Evolutionary conservation across 2,113 vertebrate species (phyloP).

Genomic region (Ardeotis arabs): DNA sequence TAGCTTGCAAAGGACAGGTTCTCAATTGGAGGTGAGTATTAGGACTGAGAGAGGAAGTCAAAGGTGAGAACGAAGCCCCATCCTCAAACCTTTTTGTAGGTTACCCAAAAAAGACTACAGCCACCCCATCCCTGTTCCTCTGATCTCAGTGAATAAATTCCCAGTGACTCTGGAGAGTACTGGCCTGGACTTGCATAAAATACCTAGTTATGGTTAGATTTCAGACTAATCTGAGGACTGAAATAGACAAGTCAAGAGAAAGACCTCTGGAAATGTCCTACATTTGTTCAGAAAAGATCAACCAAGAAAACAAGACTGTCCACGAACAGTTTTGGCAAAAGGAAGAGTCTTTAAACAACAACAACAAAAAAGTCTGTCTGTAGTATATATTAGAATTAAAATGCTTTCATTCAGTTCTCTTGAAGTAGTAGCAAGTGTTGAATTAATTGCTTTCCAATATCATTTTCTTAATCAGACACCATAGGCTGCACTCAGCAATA

Average conservation of each 20-base stretch:
- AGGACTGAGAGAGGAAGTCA: neutral
- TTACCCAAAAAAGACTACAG: fast-evolving
- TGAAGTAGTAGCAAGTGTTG: neutral
- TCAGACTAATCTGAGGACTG: neutral
- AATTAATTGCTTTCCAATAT: neutral
- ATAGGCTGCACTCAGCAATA: neutral
- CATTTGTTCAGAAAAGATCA: neutral
- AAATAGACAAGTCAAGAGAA: neutral
- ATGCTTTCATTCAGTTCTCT: neutral
- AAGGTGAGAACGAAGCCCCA: neutral
- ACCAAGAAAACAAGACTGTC: neutral
- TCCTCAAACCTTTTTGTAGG: fast-evolving
- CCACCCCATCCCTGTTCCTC: neutral
- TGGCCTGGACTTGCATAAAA: neutral
- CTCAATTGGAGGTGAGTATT: neutral
- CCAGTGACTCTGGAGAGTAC: neutral
- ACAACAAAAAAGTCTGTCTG: neutral
- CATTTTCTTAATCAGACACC: neutral
- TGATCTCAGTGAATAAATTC: neutral
- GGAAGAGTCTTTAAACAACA: neutral
- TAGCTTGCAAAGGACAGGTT: neutral
- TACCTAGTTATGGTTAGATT: neutral
- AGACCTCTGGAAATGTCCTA: neutral
- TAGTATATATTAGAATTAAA: neutral
- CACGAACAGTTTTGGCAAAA: neutral